Conservation (phyloP, 2,113 vertebrate genomes). For the Elgaria multicarinata region DNA sequence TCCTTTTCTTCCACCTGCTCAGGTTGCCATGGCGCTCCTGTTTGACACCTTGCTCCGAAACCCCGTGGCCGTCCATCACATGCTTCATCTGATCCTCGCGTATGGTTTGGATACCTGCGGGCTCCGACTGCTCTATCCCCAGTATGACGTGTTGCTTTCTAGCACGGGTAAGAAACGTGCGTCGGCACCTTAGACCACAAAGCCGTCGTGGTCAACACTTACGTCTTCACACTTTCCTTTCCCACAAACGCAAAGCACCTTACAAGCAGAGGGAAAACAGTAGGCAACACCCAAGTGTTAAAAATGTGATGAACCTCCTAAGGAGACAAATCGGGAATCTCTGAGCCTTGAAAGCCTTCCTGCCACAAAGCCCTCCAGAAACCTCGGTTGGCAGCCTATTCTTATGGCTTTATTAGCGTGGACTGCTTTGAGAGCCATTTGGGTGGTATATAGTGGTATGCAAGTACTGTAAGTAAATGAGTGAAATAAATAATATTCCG, state of each 20-base stretch:
- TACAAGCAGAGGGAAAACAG: neutral
- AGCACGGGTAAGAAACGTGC: constrained; percentile 64
- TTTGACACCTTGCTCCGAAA: constrained; percentile 63
- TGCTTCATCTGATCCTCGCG: constrained; percentile 70
- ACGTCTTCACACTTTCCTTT: neutral
- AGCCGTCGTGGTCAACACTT: neutral
- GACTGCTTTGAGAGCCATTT: neutral
- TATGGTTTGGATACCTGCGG: constrained; percentile 76
- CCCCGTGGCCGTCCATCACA: constrained; percentile 71
- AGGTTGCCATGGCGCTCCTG: constrained; percentile 76
- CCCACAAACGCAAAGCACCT: neutral
- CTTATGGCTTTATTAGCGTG: neutral
- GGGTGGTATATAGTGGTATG: neutral
- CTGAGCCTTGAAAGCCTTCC: neutral
- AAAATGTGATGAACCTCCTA: neutral
- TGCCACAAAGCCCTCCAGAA: too few relatives aligned
- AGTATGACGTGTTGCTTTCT: constrained; percentile 54
- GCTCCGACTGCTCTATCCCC: constrained; percentile 74
- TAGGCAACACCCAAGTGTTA: too few relatives aligned
- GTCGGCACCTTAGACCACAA: too few relatives aligned
- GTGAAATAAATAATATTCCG: neutral
- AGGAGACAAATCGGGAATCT: neutral
- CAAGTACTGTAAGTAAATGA: neutral
- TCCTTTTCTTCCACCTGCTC: neutral
- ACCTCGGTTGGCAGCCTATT: neutral